Percentiles rank a stretch among this genome's conserved stretches.
Conservation (phyloP, 2,888 invertebrate genomes). For the Luperina nickerlii region DNA sequence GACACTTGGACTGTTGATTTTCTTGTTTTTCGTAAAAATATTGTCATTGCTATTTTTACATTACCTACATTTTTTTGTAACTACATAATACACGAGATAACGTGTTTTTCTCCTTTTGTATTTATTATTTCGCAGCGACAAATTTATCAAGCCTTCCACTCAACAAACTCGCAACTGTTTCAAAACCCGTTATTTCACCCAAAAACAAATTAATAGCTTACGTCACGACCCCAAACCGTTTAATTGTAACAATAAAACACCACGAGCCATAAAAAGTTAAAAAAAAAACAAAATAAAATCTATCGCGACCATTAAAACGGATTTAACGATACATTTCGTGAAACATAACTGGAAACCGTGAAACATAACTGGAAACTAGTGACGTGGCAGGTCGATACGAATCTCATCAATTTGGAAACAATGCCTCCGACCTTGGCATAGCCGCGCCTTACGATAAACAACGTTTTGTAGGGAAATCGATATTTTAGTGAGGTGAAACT, state of each 20-base stretch:
- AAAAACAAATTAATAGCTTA: slow-evolving; percentile 14
- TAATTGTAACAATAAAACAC: slow-evolving; percentile 45
- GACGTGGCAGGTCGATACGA: slow-evolving; percentile 53
- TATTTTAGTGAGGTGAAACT: slow-evolving; percentile 41
- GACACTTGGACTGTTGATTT: neutral
- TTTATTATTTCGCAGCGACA: neutral
- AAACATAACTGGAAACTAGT: slow-evolving; percentile 53
- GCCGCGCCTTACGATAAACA: slow-evolving; percentile 59
- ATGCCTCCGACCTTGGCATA: slow-evolving; percentile 63
- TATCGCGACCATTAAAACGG: slow-evolving; percentile 46
- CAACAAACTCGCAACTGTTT: neutral
- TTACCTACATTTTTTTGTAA: neutral
- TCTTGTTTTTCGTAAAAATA: neutral
- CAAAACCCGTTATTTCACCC: neutral
- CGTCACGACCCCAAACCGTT: slow-evolving; percentile 22
- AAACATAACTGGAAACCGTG: slow-evolving; percentile 47
- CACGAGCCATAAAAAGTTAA: slow-evolving; percentile 29
- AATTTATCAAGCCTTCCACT: neutral
- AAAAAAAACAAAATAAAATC: slow-evolving; percentile 38
- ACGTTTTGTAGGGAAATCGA: slow-evolving; percentile 51
- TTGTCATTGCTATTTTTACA: neutral
- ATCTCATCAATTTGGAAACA: slow-evolving; percentile 62
- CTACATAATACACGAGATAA: neutral
- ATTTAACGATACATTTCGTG: slow-evolving; percentile 56
- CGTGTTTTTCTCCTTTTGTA: neutral